Evolutionary conservation across 2,113 vertebrate species (phyloP), one percentile per base, ranked within the genome.

Genomic region (Antigone vipio): DNA sequence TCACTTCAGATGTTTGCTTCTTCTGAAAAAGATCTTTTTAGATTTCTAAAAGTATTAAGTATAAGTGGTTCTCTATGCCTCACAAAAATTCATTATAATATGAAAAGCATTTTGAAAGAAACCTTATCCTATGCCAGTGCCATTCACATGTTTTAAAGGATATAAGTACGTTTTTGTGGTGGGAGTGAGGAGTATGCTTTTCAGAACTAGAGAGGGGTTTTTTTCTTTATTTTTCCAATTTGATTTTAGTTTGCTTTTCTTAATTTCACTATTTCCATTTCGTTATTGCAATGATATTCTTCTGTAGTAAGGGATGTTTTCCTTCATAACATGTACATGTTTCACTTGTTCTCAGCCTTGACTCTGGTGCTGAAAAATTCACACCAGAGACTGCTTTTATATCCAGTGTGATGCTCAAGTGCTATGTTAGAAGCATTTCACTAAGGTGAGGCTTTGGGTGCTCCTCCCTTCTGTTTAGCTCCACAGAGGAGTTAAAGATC

Each of bases 61-160:
- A 3, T 59, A 88, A 89, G n/a, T 69, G 55, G n/a, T 79, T 92
- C 59, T 91, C 44, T 84, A 3, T 71, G 64, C 68, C 69, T 92
- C 64, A 66, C 11, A 75, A 56, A 68, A 85, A 76, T 26, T 64
- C 22, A 76, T 89, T 79, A 50, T 59, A 82, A 91, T 91, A 64
- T 64, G 66, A 91, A 94, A 60, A 89, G 29, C 77, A 50, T 81
- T 93, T 92, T 79, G 74, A 89, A 94, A 91, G 50, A 86, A 96
- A 73, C 53, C 11, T 78, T 77, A 78, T 87, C 53, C 55, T 91
- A 17, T 76, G 53, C 58, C 35, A 85, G 30, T 76, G 44, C 66
- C 21, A n/a, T 89, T 89, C 66, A 69, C 8, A 21, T 76, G 14
- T 62, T 89, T 87, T 75, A 75, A 88, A 82, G 69, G 49, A 58